These are phyloP conservation scores for Chaenogobius annularis DNA, from an alignment of 2,113 vertebrate species.

Conservation along the genomic window DNA sequence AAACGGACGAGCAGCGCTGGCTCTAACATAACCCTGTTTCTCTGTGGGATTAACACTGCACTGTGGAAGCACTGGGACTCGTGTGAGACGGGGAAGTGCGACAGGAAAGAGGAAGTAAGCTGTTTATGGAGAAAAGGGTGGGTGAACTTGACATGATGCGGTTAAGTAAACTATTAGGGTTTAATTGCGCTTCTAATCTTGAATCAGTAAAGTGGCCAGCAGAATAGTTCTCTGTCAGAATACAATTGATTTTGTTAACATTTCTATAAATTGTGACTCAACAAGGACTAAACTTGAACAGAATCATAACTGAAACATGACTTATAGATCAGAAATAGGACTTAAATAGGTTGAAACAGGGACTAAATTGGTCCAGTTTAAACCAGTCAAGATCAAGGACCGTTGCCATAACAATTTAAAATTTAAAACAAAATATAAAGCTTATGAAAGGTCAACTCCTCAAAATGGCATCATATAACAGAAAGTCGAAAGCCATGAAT, in stretches of 20 bases:
- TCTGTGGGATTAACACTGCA: constrained; percentile 41
- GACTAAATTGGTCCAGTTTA: no score
- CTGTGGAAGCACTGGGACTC: background rate
- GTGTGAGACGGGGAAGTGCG: constrained; percentile 11
- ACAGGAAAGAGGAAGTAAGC: constrained; percentile 49
- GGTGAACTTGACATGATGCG: constrained; percentile 21
- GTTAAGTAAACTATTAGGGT: constrained; percentile 3
- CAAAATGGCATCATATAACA: no score
- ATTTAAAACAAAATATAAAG: no score
- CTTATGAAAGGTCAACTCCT: no score
- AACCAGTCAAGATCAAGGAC: no score
- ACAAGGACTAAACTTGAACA: background rate
- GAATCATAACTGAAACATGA: background rate
- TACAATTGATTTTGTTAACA: background rate
- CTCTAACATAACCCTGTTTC: constrained; percentile 27
- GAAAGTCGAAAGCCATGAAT: no score
- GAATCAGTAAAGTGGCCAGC: background rate
- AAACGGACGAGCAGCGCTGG: constrained; percentile 1
- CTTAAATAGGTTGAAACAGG: no score
- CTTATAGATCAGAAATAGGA: no score
- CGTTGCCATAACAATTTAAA: no score
- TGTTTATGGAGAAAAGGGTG: constrained; percentile 30
- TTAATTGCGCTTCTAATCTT: background rate
- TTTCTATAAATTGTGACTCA: background rate
- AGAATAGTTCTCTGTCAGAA: background rate